Base-by-base conservation (phyloP, 2,797 vertebrate species). In the Myiothlypis chrysogaster region DNA sequence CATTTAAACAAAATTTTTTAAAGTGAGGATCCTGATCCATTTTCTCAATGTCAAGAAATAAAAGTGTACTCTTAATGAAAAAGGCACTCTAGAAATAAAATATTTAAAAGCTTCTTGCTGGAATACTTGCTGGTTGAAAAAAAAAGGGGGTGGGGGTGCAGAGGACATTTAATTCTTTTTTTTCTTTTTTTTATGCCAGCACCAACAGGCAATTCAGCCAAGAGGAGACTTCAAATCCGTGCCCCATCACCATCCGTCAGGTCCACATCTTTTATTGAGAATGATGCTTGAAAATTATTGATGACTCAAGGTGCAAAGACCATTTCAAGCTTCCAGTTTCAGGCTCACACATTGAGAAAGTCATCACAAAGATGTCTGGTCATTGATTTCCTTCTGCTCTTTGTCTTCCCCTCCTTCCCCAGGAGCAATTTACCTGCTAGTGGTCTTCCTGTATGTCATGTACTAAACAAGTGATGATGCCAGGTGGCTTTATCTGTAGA, bases 31-130 rank as follows among this genome's bases (percentile, higher is more conserved):
- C 78, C 46, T 72, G 61, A 94, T 97, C 69, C 75, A 44, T 92
- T 95, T 96, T 81, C 90, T 96, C 85, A 84, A 82, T 91, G 85
- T 92, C 90, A 93, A 83, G 60, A 93, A 91, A 83, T 94, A 92
- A 90, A 91, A 94, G 80, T 43, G 28, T 88, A 61, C 78, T 87
- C 76, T 93, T 96, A 95, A 91, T 97, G 90, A 96, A 97, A 97
- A 97, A 95, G 91, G 53, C 84, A 96, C 81, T 95, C 76, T 95
- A 87, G 57, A 77, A 92, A 95, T 95, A 90, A 96, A 97, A 96
- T 95, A 94, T 95, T 93, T 81, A 96, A 90, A 83, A 90, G 49
- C 55, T 89, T 82, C 84, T 93, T 70, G 32, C 57, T 96, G 66
- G 71, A 95, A 78, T 78, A 94, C 27, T 95, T 97, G 49, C 47